A percentile compares a stretch with the other conserved stretches of the same genome.
phyloP scores from a whole-genome alignment of 1,140 invertebrate genomes.

The Leptopilina boulardi region DNA sequence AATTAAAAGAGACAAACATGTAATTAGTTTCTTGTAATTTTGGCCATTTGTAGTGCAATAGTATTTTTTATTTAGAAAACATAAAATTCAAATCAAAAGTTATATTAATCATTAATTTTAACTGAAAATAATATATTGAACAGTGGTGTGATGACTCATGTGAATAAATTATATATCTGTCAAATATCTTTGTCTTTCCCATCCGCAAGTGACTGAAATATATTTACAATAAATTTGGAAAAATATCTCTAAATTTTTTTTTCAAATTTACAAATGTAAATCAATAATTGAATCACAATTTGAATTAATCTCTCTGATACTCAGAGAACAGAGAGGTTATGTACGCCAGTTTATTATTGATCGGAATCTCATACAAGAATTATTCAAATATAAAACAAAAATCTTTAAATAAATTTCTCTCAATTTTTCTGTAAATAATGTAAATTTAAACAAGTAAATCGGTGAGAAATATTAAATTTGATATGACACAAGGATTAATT shows the following conservation, averaged over 20 bases:
- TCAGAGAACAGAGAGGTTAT: background rate
- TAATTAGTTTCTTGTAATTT: no score
- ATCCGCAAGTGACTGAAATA: background rate
- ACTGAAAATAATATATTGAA: no score
- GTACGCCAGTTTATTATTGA: background rate
- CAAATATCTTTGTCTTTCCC: background rate
- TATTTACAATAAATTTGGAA: background rate
- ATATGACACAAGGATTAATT: conserved; percentile 48
- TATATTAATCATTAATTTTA: no score
- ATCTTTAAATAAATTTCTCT: background rate
- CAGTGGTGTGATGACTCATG: conserved; percentile 6
- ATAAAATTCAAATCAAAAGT: no score
- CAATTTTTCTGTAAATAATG: conserved; percentile 12
- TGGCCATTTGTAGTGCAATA: no score
- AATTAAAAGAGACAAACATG: no score
- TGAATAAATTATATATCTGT: conserved; percentile 12
- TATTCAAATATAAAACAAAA: background rate
- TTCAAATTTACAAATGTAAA: background rate
- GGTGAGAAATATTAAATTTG: background rate
- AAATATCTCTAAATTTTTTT: background rate
- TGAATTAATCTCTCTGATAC: no score
- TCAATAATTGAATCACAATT: background rate
- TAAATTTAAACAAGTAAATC: background rate
- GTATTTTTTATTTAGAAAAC: no score
- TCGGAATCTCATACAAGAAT: background rate